These are phyloP conservation scores for Oceanodroma tethys DNA, from an alignment of 2,113 vertebrate species.

Conservation along the genomic window DNA sequence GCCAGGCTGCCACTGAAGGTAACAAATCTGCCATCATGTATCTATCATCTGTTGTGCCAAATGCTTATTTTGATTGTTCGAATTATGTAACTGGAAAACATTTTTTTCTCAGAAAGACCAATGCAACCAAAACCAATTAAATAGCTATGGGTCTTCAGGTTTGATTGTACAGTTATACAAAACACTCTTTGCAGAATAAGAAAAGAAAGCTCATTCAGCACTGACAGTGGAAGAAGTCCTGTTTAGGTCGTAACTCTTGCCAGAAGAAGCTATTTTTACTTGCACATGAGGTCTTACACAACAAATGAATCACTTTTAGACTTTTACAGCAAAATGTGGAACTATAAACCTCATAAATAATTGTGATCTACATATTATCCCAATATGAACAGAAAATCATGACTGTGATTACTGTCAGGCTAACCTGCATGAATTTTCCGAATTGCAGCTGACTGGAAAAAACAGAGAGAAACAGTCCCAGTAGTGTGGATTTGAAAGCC, in stretches of 20 bases:
- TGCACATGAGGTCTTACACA: neutral
- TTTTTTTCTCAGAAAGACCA: neutral
- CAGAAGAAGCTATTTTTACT: neutral
- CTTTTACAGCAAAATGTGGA: neutral
- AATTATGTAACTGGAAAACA: neutral
- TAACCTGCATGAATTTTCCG: neutral
- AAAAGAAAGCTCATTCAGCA: neutral
- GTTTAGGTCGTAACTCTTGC: neutral
- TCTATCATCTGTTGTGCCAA: neutral
- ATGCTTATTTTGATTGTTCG: neutral
- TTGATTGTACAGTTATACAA: neutral
- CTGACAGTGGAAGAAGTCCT: neutral
- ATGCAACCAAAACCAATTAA: neutral
- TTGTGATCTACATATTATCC: neutral
- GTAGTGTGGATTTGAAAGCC: neutral
- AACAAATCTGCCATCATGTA: accelerated
- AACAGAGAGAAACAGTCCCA: neutral
- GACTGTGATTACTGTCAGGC: neutral
- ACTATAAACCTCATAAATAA: neutral
- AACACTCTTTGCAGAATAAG: neutral
- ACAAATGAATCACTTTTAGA: neutral
- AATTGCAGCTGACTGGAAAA: neutral
- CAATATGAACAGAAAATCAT: neutral
- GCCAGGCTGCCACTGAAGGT: neutral
- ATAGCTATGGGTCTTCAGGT: neutral